phyloP scores from a whole-genome alignment of 2,888 invertebrate species.

The Melieria picta region DNA sequence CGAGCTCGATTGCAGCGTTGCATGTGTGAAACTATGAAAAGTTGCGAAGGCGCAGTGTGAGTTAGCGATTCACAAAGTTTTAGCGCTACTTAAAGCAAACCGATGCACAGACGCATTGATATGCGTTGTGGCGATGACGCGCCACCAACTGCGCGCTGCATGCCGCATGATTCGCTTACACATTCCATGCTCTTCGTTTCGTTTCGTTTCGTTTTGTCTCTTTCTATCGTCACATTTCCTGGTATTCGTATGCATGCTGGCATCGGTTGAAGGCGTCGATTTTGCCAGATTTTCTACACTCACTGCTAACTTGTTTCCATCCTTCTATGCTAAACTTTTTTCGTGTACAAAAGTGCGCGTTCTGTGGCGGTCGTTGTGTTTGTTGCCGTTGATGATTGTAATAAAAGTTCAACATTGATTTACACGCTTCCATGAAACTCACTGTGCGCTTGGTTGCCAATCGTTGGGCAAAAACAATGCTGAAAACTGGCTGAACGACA shows the following conservation, averaged over 20 bases:
- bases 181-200: not conserved
- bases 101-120: slow-evolving; percentile 25
- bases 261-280: not conserved
- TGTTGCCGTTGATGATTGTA: slow-evolving; percentile 41
- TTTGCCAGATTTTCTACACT: not conserved
- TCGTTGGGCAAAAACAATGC: too few species aligned
- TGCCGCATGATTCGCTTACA: not conserved
- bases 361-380: not conserved
- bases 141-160: slow-evolving; percentile 9
- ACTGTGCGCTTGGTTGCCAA: slow-evolving; percentile 2
- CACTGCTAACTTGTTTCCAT: too few species aligned
- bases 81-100: slow-evolving; percentile 29
- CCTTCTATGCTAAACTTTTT: too few species aligned
- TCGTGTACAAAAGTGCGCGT: too few species aligned
- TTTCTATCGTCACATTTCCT: slow-evolving; percentile 7
- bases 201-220: not conserved
- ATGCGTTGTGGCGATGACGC: slow-evolving; percentile 2
- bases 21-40: not conserved
- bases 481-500: too few species aligned
- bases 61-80: slow-evolving; percentile 10
- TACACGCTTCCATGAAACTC: slow-evolving; percentile 47
- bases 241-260: slow-evolving; percentile 8
- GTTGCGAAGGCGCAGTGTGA: not conserved
- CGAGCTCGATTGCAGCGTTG: not conserved
- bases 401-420: slow-evolving; percentile 50